phyloP scores from a whole-genome alignment of 2,888 invertebrate species.

The Lucinisca nassula region DNA sequence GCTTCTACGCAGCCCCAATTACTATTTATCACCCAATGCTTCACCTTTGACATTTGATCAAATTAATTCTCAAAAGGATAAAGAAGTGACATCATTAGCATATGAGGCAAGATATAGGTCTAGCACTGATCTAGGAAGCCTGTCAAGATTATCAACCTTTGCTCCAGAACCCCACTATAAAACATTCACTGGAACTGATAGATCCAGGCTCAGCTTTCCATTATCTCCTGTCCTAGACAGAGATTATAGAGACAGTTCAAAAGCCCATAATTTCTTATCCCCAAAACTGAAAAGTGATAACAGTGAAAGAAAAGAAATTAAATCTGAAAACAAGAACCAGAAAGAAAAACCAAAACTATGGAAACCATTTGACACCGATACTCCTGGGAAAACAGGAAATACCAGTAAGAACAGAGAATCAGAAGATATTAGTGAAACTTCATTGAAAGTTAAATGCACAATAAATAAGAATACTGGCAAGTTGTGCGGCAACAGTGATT shows the following conservation, averaged over 20 bases:
- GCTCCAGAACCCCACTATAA: slow-evolving; percentile 55
- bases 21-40: slow-evolving; percentile 60
- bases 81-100: slow-evolving; percentile 55
- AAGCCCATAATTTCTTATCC: background rate
- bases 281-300: background rate
- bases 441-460: background rate
- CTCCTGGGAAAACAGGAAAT: background rate
- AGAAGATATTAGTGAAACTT: background rate
- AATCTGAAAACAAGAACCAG: background rate
- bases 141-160: background rate
- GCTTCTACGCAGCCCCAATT: slow-evolving; percentile 64
- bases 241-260: background rate
- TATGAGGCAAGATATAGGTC: background rate
- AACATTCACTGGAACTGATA: background rate
- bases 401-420: background rate
- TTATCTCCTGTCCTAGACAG: background rate
- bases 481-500: background rate
- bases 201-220: background rate
- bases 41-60: slow-evolving; percentile 70
- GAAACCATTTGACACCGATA: background rate
- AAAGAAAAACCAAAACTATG: background rate
- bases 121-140: background rate
- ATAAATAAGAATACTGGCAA: background rate
- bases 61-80: slow-evolving; percentile 60
- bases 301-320: background rate